These are phyloP conservation scores for Takifugu rubripes DNA, from an alignment of 2,797 vertebrate species.

Conservation along the genomic window DNA sequence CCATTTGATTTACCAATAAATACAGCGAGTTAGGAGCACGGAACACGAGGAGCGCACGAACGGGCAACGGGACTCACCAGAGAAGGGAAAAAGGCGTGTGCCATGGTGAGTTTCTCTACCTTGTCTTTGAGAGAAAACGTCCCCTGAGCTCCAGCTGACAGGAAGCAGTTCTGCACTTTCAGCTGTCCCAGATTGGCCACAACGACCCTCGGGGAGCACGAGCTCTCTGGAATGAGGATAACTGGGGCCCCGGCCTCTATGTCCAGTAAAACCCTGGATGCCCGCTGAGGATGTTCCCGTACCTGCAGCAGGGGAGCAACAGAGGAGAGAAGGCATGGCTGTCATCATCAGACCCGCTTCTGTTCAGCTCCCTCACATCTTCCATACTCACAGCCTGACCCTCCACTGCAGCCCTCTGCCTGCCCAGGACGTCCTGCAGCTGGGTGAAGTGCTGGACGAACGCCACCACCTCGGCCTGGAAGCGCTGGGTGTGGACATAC, in stretches of 20 bases:
- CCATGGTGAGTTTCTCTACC: constrained; percentile 86
- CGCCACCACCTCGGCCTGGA: constrained; percentile 92
- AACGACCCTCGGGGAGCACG: constrained; percentile 85
- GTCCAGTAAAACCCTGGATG: constrained; percentile 87
- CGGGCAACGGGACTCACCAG: constrained; percentile 72
- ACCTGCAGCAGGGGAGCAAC: constrained; percentile 71
- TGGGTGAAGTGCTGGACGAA: constrained; percentile 97
- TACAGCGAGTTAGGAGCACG: constrained; percentile 15
- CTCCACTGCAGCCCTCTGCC: constrained; percentile 92
- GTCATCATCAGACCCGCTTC: too few relatives aligned
- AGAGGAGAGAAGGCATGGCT: background rate
- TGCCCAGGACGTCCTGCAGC: constrained; percentile 91
- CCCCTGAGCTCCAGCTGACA: constrained; percentile 81
- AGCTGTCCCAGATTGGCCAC: constrained; percentile 95
- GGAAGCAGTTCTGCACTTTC: constrained; percentile 88
- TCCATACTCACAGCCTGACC: constrained; percentile 86
- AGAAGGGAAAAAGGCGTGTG: constrained; percentile 78
- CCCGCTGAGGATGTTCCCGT: constrained; percentile 86
- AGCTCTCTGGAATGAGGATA: constrained; percentile 93
- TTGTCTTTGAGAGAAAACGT: constrained; percentile 92
- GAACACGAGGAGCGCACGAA: background rate
- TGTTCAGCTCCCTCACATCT: too few relatives aligned
- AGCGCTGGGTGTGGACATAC: constrained; percentile 96
- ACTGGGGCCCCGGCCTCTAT: constrained; percentile 95
- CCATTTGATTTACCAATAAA: constrained; percentile 31